Base-by-base conservation (phyloP, 2,888 invertebrate species). In the Diaphora mendica region DNA sequence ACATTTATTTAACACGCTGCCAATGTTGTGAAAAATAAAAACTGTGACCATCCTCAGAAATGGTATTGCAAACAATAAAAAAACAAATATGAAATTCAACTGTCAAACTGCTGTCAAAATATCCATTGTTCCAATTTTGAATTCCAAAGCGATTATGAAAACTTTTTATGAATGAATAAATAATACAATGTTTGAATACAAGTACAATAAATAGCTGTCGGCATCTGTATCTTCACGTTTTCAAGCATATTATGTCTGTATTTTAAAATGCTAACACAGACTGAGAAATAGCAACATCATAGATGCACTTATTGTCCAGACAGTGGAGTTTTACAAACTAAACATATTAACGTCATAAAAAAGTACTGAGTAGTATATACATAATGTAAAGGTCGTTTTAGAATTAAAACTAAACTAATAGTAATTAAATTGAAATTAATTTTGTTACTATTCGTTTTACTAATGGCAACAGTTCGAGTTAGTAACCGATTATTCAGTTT, bases 1-100 rank as follows among this genome's bases (percentile, higher is more conserved):
- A 72, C 35, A 72, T 30, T 72, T 71, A 73, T 65, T 75, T 72
- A 73, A 39, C 51, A 72, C 70, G 35, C 68, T 73, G 72, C 70
- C 66, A 70, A n/a, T 59, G 39, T 62, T 62, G 62, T 59, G 59
- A 33, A 23, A 35, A 35, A 2, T 5, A 35, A 51, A 48, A 67
- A 30, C 59, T 30, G 26, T 59, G 59, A 26, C 26, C 15, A 59
- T 59, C 26, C 15, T 59, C 15, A 59, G n/a, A n/a, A n/a, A 55
- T n/a, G 39, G n/a, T 59, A 26, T 69, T 69, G 35, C 68, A 55
- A 69, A 55, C 39, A 69, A 55, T 26, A 35, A 69, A 69, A 69
- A 59, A 20, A n/a, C 15, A 44, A 48, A 30, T 67, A 30, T 48
- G 4, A 8, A 42, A 66, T 66, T n/a, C n/a, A 55, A 9, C 2